Base-by-base conservation (phyloP, 2,797 vertebrate species). In the Huso huso region DNA sequence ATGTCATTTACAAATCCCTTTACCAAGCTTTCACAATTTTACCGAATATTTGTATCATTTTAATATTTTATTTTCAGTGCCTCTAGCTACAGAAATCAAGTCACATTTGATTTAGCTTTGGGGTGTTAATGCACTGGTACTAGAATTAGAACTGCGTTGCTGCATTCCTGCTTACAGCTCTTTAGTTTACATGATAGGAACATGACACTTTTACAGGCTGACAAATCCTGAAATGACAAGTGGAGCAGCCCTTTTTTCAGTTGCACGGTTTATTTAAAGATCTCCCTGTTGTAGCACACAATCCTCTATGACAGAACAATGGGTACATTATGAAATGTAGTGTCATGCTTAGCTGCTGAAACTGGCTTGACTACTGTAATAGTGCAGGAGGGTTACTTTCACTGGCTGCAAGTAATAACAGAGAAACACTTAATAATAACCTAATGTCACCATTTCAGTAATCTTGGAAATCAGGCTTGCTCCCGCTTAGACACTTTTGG, bases 391-490 rank as follows among this genome's bases (percentile, higher is more conserved):
- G 80, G 81, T 84, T 85, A 86, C 86, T 88, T 84, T 73, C 59
- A 7, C 64, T 67, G 82, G 83, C 81, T 59, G 18, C 2, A 83
- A 85, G 82, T 71, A 73, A 67, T 73, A 70, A 79, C 61, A 72
- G 78, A 81, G 84, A 84, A 87, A 79, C 83, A 86, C 86, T 89
- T 89, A 86, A 88, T 86, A 79, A 84, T 81, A 83, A 86, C 84
- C 81, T 81, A 84, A 84, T 86, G 84, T 87, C 83, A 86, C 84
- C 74, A 84, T 81, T 85, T 84, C 79, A 83, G 84, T 78, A 79
- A 77, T 82, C 75, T 75, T 85, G 78, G 82, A 84, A 86, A 87
- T 82, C 75, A 82, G 85, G 84, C 82, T 82, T 80, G 74, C 76
- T 37, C 77, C 86, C 85, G 23, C 23, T 37, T 37, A 37, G 23